A percentile compares a stretch with the other conserved stretches of the same genome.
Conservation (phyloP, 2,888 invertebrate genomes). For the Trachelus tabidus region DNA sequence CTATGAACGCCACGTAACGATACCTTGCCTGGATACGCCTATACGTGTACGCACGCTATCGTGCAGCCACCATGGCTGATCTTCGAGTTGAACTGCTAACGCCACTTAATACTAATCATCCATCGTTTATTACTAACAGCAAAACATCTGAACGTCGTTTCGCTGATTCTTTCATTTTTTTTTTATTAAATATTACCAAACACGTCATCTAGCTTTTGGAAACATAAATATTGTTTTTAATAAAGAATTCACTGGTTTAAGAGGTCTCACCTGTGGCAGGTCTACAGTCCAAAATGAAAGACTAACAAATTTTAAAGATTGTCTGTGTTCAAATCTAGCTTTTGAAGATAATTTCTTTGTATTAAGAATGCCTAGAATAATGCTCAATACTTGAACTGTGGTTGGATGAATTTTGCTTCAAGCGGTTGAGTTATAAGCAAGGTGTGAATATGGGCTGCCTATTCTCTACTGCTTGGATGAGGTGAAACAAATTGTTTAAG, state of each 20-base stretch:
- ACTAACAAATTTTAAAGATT: not conserved
- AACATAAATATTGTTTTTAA: not conserved
- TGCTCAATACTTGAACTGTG: not conserved
- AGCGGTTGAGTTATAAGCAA: not conserved
- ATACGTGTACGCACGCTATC: constrained; percentile 9
- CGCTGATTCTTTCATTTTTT: not conserved
- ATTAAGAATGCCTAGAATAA: not conserved
- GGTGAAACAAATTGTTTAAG: not conserved
- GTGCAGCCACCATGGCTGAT: not conserved
- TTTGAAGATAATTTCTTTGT: not conserved
- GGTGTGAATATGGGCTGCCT: not conserved
- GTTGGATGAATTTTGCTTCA: not conserved
- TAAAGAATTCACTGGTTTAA: not conserved
- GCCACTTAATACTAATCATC: not conserved
- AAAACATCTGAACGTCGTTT: not conserved
- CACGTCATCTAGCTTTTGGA: not conserved
- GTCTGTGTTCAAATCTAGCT: not conserved
- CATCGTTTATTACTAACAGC: not conserved
- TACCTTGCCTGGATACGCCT: constrained; percentile 16
- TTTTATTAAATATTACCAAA: not conserved
- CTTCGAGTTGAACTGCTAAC: not conserved
- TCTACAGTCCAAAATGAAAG: not conserved
- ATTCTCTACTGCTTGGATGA: not conserved
- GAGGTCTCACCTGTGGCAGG: not conserved
- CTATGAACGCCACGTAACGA: constrained; percentile 25